These are phyloP conservation scores for Therioaphis trifolii DNA, from an alignment of 2,888 invertebrate genomes.

Conservation along the genomic window DNA sequence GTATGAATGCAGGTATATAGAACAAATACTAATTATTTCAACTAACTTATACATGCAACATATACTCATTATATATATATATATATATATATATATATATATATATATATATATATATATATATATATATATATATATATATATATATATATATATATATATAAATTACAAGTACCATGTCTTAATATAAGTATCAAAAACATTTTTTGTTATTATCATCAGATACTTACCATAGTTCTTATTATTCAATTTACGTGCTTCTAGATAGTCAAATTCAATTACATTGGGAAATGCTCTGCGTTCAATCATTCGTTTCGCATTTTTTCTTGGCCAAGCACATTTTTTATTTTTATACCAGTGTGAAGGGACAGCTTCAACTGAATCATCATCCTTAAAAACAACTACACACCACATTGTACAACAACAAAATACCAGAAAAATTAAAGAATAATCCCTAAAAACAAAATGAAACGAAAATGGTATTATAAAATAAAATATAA, in stretches of 20 bases:
- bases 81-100: no score
- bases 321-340: constrained; percentile 37
- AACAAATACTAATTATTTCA: no score
- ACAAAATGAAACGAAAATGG: background rate
- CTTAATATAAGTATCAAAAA: background rate
- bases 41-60: no score
- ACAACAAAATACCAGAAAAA: no score
- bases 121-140: no score
- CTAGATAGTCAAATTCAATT: constrained; percentile 23
- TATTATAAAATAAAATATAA: no score
- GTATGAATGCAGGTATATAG: no score
- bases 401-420: constrained; percentile 11
- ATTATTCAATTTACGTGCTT: background rate
- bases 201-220: background rate
- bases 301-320: background rate
- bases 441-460: no score
- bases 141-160: background rate
- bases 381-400: constrained; percentile 9
- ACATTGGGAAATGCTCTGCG: constrained; percentile 1
- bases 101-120: no score
- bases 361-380: constrained; percentile 24
- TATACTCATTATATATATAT: no score
- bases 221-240: constrained; percentile 12
- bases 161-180: background rate
- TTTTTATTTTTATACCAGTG: no score